Base-by-base conservation (phyloP, 2,797 vertebrate species). In the Clangula hyemalis region DNA sequence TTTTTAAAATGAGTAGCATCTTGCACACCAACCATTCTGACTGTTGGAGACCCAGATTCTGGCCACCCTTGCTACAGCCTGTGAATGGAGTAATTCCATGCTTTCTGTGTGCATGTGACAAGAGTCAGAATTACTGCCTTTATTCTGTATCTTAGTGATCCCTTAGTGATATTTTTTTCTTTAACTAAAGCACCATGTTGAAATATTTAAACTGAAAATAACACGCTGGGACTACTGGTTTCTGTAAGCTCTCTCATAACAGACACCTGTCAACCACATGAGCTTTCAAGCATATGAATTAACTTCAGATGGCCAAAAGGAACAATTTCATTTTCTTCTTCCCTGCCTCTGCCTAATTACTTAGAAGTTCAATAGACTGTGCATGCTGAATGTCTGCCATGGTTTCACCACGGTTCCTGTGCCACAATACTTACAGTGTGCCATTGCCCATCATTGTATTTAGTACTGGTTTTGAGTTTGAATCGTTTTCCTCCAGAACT, bases 381-480 rank as follows among this genome's bases (percentile, higher is more conserved):
- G 53, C 68, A n/a, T 84, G 36, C 70, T 90, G 70, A 76, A 53
- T 4, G 32, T 19, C 25, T 34, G 11, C 28, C n/a, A 36, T 30
- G 21, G 47, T 77, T 60, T 61, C 53, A 69, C n/a, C 12, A 7
- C 1, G 8, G 39, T 61, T 61, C 36, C 27, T 8, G 5, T 27
- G n/a, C 11, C 7, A 3, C 45, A 4, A 32, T 80, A 91, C 99
- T 98, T 94, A 99, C 99, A 94, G 98, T 98, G 97, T 99, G 99
- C 99, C 99, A 99, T 53, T 98, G 98, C 43, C 99, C 98, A 17
- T 99, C 98, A 6, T 98, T 99, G 98, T 98, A 98, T 95, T 98
- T 99, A 91, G 98, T 97, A 94, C 97, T 98, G 96, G 98, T 99
- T 95, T 98, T 99, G 86, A 99, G 98, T 96, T 98, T 98, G 68